Evolutionary conservation across 2,888 invertebrate species (phyloP).

Genomic region (Rhodophaea formosa): DNA sequence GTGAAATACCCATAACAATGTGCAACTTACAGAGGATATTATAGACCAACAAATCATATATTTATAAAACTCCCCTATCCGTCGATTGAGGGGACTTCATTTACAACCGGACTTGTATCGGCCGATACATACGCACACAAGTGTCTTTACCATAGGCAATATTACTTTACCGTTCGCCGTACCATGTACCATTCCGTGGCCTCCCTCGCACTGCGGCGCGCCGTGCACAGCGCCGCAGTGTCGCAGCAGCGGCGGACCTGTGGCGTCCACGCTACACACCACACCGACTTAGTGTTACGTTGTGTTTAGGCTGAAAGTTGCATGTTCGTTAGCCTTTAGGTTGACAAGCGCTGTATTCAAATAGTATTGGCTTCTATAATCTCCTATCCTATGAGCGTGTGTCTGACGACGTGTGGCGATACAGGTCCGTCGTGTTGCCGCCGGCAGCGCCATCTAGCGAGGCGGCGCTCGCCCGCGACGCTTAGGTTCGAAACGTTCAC

Average conservation of each 20-base stretch:
- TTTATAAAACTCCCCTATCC: neutral
- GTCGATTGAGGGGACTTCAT: neutral
- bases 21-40: neutral
- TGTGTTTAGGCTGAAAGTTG: neutral
- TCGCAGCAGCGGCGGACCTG: neutral
- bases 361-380: too few relatives aligned
- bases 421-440: too few relatives aligned
- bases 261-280: neutral
- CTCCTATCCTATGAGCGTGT: too few relatives aligned
- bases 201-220: constrained; percentile 1
- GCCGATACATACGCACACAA: constrained; percentile 13
- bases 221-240: too few relatives aligned
- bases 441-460: too few relatives aligned
- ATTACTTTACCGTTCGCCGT: neutral
- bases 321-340: neutral
- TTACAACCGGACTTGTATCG: constrained; percentile 1
- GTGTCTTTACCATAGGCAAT: constrained; percentile 3
- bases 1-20: neutral
- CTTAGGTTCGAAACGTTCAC: constrained; percentile 1
- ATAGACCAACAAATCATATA: constrained; percentile 1
- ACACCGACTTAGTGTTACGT: neutral
- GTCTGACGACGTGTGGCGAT: too few relatives aligned
- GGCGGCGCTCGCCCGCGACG: too few relatives aligned
- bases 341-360: too few relatives aligned
- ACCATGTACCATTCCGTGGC: neutral